Evolutionary conservation across 2,797 vertebrate species (phyloP).

Genomic region (Enteromius viviparus): DNA sequence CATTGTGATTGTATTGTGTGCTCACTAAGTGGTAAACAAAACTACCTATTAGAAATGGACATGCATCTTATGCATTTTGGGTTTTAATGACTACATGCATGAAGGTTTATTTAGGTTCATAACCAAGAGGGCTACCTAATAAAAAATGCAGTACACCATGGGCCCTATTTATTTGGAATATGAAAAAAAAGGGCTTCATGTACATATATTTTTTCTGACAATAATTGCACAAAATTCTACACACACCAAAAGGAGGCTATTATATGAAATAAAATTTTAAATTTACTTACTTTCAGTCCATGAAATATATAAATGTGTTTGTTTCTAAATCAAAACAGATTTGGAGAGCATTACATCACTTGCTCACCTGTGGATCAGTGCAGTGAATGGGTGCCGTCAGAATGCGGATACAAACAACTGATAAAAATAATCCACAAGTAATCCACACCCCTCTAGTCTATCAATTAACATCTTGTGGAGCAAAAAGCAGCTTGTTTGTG

Average conservation of each 20-base stretch:
- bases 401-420: no score
- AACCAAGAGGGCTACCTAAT: background rate
- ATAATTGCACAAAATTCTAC: background rate
- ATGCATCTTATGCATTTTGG: background rate
- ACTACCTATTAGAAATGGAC: background rate
- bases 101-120: background rate
- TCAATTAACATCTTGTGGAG: background rate
- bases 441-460: no score
- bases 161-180: background rate
- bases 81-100: slow-evolving; percentile 11
- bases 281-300: background rate
- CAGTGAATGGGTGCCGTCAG: no score
- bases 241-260: background rate
- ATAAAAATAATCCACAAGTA: no score
- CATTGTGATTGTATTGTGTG: background rate
- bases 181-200: background rate
- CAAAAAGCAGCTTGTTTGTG: no score
- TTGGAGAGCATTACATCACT: no score
- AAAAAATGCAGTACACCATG: slow-evolving; percentile 10
- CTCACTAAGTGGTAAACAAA: background rate
- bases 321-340: no score
- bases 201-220: background rate
- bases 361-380: no score
- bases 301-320: no score
- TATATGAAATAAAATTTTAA: background rate